phyloP scores from a whole-genome alignment of 64 coral and sea anemone species.

The Catalaphyllia jardinei region DNA sequence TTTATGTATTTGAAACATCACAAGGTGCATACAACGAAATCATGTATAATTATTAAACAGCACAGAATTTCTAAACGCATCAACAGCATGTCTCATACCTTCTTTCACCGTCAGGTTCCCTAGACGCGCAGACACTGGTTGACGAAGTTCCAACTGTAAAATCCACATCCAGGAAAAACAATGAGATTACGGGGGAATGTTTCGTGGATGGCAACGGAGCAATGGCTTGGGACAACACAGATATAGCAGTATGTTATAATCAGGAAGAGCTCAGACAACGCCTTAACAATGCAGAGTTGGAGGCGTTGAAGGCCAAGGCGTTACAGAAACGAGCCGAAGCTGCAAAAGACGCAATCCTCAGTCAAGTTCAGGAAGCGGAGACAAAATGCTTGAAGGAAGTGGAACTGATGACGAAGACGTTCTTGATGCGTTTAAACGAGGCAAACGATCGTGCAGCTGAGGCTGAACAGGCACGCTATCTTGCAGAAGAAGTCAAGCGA shows the following conservation, averaged over 20 bases:
- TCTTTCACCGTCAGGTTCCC: neutral
- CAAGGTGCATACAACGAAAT: neutral
- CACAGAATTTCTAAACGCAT: neutral
- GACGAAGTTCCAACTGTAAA: conserved; percentile 5
- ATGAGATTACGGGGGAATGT: neutral
- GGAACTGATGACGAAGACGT: conserved; percentile 85
- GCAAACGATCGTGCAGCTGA: conserved; percentile 82
- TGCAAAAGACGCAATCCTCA: conserved; percentile 66
- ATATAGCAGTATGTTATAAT: neutral
- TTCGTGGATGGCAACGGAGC: conserved; percentile 7
- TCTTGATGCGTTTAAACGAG: conserved; percentile 69
- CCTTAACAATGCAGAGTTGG: conserved; percentile 66
- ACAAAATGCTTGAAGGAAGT: conserved; percentile 86
- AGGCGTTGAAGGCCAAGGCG: conserved; percentile 74
- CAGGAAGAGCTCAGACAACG: conserved; percentile 39
- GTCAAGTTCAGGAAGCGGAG: conserved; percentile 80
- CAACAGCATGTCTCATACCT: neutral
- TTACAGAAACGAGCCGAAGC: conserved; percentile 83
- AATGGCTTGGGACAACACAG: conserved; percentile 18
- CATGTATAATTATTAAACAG: no score
- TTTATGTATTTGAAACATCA: no score
- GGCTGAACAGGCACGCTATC: conserved; percentile 62
- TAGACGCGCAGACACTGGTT: neutral
- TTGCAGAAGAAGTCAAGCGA: conserved; percentile 82
- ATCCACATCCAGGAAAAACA: neutral